Conservation (phyloP, 2,888 invertebrate genomes). For the Drosophila kanekoi region DNA sequence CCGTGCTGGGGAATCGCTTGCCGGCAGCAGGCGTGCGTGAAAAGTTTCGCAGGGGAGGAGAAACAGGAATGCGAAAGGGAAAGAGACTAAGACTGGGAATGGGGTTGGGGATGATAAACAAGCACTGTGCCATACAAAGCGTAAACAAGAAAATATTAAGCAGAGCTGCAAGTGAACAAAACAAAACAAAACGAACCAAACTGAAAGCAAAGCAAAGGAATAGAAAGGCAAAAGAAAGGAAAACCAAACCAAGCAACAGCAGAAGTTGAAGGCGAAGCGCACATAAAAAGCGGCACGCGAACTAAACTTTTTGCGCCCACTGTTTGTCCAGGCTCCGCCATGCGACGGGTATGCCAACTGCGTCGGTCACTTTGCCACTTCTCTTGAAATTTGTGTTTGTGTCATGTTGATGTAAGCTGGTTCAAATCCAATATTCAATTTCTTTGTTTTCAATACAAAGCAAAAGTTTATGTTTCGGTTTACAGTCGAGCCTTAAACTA, state of each 20-base stretch:
- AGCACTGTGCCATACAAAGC: slow-evolving; percentile 55
- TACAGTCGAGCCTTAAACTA: too few relatives aligned
- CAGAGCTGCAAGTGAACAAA: slow-evolving; percentile 53
- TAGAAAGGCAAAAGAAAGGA: slow-evolving; percentile 15
- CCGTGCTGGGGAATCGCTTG: slow-evolving; percentile 74
- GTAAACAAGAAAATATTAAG: slow-evolving; percentile 80
- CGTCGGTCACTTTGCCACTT: too few relatives aligned
- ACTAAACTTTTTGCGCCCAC: slow-evolving; percentile 37
- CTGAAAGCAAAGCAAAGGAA: neutral
- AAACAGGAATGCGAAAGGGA: neutral
- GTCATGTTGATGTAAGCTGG: too few relatives aligned
- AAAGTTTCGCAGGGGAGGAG: slow-evolving; percentile 61
- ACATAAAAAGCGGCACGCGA: slow-evolving; percentile 60
- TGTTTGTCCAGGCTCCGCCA: slow-evolving; percentile 1
- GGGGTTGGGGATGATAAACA: slow-evolving; percentile 64
- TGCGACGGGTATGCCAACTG: neutral
- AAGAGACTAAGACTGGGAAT: neutral
- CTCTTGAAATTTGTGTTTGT: too few relatives aligned
- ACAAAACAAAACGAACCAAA: slow-evolving; percentile 18
- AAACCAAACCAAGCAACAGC: slow-evolving; percentile 1
- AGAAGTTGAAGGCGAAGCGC: slow-evolving; percentile 5
- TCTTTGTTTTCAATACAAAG: too few relatives aligned
- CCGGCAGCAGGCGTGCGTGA: slow-evolving; percentile 77
- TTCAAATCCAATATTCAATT: too few relatives aligned
- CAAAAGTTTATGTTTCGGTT: too few relatives aligned